These are phyloP conservation scores for Troides helena DNA, from an alignment of 2,888 invertebrate species.

Conservation along the genomic window DNA sequence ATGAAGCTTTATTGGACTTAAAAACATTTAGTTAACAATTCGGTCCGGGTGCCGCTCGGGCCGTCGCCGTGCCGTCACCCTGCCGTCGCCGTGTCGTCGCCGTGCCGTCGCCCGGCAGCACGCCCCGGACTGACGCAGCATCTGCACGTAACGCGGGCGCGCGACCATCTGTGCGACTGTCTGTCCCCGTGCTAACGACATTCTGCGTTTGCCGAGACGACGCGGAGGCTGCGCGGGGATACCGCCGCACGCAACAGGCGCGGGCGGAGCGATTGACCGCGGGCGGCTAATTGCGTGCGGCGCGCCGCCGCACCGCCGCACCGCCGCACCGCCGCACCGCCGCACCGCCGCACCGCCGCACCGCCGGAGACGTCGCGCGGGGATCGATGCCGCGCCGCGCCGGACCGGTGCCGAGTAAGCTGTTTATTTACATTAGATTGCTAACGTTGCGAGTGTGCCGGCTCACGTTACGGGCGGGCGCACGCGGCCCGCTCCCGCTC, in stretches of 20 bases:
- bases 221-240: slow-evolving; percentile 43
- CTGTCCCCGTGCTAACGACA: neutral
- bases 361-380: slow-evolving; percentile 60
- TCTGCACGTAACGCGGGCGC: neutral
- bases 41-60: neutral
- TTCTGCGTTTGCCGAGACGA: slow-evolving; percentile 6
- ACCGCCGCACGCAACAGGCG: slow-evolving; percentile 28
- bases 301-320: neutral
- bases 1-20: slow-evolving; percentile 46
- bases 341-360: slow-evolving; percentile 53
- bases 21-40: slow-evolving; percentile 52
- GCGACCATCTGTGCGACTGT: neutral
- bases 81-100: neutral
- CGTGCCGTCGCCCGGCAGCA: neutral
- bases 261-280: slow-evolving; percentile 65
- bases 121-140: no score
- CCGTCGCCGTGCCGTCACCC: neutral
- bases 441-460: no score
- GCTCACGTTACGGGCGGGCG: no score
- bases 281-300: slow-evolving; percentile 64
- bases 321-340: slow-evolving; percentile 62
- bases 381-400: no score
- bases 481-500: no score
- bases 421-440: no score
- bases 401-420: no score